Conservation (phyloP, 2,888 invertebrate species). For the Aphelenchoides bicaudatus region DNA sequence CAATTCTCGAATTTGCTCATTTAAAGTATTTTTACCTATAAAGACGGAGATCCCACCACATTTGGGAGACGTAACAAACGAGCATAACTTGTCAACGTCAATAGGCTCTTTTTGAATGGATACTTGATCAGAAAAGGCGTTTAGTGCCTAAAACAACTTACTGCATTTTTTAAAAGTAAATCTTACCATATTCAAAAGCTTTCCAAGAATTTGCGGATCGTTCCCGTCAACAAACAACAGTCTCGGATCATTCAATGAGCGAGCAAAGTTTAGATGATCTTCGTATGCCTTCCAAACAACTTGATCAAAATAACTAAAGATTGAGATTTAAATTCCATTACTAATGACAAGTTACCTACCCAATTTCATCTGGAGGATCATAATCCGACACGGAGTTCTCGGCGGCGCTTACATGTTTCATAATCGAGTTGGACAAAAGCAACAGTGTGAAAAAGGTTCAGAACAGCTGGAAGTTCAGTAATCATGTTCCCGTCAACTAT, state of each 20-base stretch:
- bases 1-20: conserved; percentile 16
- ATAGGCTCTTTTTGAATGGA: conserved; percentile 37
- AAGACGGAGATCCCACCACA: conserved; percentile 55
- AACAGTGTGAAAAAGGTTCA: conserved; percentile 37
- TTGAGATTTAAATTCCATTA: background rate
- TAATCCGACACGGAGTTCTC: conserved; percentile 65
- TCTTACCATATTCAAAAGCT: conserved; percentile 20
- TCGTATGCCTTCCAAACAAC: conserved; percentile 85
- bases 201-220: conserved; percentile 7
- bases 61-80: conserved; percentile 36
- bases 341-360: conserved; percentile 69
- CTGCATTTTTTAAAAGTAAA: no score
- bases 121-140: conserved; percentile 14
- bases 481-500: conserved; percentile 57
- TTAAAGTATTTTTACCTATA: conserved; percentile 34
- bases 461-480: conserved; percentile 43
- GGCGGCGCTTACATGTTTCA: conserved; percentile 47
- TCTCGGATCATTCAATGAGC: conserved; percentile 4
- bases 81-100: conserved; percentile 18
- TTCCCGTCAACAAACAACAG: conserved; percentile 19
- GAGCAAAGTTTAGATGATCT: conserved; percentile 49
- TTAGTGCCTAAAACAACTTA: conserved; percentile 7
- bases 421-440: conserved; percentile 52
- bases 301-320: conserved; percentile 65
- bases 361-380: conserved; percentile 78